Percentiles rank a stretch among this genome's conserved stretches.
These are phyloP conservation scores for Prunella strophiata DNA, from an alignment of 2,797 vertebrate genomes.

Conservation along the genomic window DNA sequence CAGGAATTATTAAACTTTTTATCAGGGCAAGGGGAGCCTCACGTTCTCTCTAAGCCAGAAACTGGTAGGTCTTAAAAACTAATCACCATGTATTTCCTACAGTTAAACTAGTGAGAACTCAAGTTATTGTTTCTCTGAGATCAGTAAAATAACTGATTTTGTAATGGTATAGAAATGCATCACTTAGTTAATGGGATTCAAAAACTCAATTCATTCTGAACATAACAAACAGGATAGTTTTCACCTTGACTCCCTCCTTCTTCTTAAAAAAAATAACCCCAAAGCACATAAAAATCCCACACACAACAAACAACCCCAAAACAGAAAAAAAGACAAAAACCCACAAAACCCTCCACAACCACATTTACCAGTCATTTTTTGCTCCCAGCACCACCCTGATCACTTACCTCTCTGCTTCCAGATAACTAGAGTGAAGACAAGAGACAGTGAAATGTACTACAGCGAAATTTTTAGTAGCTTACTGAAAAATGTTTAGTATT, in stretches of 20 bases:
- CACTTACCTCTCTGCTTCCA: slow-evolving; percentile 77
- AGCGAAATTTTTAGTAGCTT: background rate
- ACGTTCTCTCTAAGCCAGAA: background rate
- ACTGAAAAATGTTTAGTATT: background rate
- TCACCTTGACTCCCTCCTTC: background rate
- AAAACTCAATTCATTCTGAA: background rate
- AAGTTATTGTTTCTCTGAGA: background rate
- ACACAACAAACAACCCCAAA: background rate
- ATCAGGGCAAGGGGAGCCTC: background rate
- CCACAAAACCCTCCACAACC: background rate
- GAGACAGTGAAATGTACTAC: slow-evolving; percentile 48
- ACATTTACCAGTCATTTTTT: background rate
- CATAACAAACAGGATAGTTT: background rate
- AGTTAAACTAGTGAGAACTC: background rate
- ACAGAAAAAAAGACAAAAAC: background rate
- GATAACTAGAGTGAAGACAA: slow-evolving; percentile 73
- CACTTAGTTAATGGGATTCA: background rate
- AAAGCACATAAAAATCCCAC: background rate
- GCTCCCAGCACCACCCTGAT: background rate
- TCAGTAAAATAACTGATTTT: background rate
- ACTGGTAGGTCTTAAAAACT: background rate
- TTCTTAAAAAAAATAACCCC: rapidly evolving
- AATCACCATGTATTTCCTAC: background rate
- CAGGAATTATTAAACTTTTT: background rate
- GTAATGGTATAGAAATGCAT: background rate